Conservation (phyloP, 2,888 invertebrate genomes). For the Holacanthella duospinosa region DNA sequence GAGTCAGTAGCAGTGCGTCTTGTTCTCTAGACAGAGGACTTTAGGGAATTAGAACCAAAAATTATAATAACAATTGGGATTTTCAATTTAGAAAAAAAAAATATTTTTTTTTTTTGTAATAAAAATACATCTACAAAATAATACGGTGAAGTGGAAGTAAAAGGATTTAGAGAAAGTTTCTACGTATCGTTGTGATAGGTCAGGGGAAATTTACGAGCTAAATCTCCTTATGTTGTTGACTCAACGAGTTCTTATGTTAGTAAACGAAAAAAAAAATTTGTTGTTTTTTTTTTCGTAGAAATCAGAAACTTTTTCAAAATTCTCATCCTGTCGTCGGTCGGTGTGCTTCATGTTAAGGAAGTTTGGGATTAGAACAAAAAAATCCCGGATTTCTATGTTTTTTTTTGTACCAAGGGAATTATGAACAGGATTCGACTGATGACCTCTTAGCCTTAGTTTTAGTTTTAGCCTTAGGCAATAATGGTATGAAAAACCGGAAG, state of each 20-base stretch:
- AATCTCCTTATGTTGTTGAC: not conserved
- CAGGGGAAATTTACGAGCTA: not conserved
- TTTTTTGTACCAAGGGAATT: not conserved
- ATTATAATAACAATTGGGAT: too few relatives aligned
- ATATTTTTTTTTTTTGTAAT: not conserved
- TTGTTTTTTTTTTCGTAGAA: too few relatives aligned
- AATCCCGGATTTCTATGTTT: not conserved
- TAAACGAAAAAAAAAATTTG: not conserved
- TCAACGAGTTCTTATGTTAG: not conserved
- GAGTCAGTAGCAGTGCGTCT: not conserved
- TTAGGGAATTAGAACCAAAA: not conserved
- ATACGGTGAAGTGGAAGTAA: not conserved
- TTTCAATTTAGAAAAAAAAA: too few relatives aligned
- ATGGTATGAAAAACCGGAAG: not conserved
- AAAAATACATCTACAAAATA: not conserved
- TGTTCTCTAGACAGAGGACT: not conserved
- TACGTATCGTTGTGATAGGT: not conserved
- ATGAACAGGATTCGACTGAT: not conserved
- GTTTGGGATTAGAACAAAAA: not conserved
- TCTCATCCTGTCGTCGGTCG: not conserved
- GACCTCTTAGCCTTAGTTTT: too few relatives aligned
- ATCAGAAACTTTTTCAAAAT: too few relatives aligned
- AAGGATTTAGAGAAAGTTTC: too few relatives aligned
- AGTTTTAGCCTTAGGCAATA: too few relatives aligned
- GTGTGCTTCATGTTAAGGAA: conserved; percentile 2